These are phyloP conservation scores for Nymphicus hollandicus DNA, from an alignment of 2,113 vertebrate species.

Conservation along the genomic window DNA sequence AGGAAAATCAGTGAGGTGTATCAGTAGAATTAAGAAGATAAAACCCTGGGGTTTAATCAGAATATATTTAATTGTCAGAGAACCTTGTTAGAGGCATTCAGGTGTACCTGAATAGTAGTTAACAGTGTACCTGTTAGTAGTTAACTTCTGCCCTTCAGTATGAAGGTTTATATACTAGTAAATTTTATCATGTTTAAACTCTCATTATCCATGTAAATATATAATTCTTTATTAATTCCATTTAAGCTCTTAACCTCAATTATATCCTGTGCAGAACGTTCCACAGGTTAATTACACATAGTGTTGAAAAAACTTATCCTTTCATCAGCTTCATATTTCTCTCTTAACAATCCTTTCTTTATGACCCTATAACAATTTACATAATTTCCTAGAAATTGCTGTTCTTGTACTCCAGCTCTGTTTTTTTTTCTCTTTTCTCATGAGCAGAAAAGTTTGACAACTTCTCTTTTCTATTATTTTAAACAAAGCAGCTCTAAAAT, in stretches of 20 bases:
- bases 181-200: not conserved
- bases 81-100: not conserved
- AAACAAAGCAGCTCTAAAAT: not conserved
- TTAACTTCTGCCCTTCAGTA: not conserved
- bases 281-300: not conserved
- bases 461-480: not conserved
- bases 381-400: not conserved
- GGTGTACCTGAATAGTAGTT: not conserved
- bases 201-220: conserved; percentile 13
- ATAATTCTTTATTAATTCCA: conserved; percentile 38
- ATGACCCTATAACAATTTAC: not conserved
- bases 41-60: not conserved
- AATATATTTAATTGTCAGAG: conserved; percentile 22
- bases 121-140: not conserved
- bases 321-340: conserved; percentile 20
- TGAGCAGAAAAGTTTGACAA: not conserved
- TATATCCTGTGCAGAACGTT: conserved; percentile 5
- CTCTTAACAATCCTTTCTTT: not conserved
- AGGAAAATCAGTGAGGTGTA: not conserved
- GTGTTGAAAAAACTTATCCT: not conserved
- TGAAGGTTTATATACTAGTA: not conserved
- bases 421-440: not conserved
- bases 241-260: conserved; percentile 40
- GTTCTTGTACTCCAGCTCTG: not conserved
- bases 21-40: not conserved